These are phyloP conservation scores for Chromis chromis DNA, from an alignment of 2,797 vertebrate species.

Conservation along the genomic window DNA sequence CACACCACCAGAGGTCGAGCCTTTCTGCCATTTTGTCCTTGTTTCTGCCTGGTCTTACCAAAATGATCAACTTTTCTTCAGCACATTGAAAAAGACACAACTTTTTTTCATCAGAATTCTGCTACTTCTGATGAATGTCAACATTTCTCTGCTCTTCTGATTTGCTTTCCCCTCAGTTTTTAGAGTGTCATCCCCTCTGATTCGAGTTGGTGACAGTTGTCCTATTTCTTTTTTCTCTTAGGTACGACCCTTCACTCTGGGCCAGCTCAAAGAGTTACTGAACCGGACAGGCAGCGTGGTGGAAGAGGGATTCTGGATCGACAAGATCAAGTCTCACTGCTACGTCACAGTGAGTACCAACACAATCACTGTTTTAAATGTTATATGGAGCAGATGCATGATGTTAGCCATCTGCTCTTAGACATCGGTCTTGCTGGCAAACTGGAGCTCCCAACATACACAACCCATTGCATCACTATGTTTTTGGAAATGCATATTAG, in stretches of 20 bases:
- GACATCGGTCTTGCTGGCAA: too few relatives aligned
- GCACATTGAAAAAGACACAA: neutral
- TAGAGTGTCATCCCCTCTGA: neutral
- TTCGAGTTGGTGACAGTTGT: neutral
- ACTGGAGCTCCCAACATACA: too few relatives aligned
- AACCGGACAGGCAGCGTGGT: constrained; percentile 88
- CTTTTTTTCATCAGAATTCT: neutral
- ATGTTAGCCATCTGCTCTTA: neutral
- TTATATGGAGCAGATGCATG: neutral
- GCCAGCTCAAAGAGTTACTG: constrained; percentile 92
- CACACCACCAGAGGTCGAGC: neutral
- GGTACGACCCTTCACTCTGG: constrained; percentile 94
- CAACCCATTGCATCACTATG: too few relatives aligned
- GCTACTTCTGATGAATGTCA: neutral
- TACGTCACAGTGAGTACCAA: constrained; percentile 88
- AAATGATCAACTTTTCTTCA: neutral
- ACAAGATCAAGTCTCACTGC: constrained; percentile 97
- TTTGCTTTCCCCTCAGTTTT: too few relatives aligned
- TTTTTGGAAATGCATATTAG: too few relatives aligned
- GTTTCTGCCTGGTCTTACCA: neutral
- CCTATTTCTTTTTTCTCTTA: constrained; percentile 42
- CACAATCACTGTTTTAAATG: neutral
- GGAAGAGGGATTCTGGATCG: constrained; percentile 94
- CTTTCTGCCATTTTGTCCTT: neutral
- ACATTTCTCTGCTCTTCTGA: too few relatives aligned